A percentile compares a stretch with the other conserved stretches of the same genome.
Evolutionary conservation across 2,888 invertebrate species (phyloP).

Genomic region (Frankliniella fusca): DNA sequence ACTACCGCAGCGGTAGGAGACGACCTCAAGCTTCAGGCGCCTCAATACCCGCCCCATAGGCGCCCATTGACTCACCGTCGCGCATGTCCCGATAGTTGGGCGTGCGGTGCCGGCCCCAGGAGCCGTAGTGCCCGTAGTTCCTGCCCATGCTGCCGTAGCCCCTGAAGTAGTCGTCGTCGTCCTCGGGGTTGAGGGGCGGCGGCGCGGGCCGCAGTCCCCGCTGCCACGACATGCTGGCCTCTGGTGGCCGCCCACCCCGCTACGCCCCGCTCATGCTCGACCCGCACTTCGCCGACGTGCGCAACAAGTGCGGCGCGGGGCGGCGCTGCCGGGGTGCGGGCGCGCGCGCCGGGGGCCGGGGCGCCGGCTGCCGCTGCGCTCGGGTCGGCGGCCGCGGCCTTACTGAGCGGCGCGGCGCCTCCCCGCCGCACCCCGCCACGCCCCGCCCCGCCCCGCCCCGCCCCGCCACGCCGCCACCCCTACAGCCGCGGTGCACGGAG

Average conservation of each 20-base stretch:
- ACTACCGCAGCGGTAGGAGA: no score
- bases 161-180: conserved; percentile 17
- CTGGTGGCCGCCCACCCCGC: background rate
- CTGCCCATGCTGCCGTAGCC: conserved; percentile 23
- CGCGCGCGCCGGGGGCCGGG: conserved; percentile 49
- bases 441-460: background rate
- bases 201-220: conserved; percentile 51
- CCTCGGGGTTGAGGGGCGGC: conserved; percentile 44
- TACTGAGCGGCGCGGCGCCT: conserved; percentile 35
- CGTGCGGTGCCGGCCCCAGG: conserved; percentile 14
- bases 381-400: conserved; percentile 49
- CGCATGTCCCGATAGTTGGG: conserved; percentile 12
- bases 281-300: background rate
- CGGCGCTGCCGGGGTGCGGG: conserved; percentile 51
- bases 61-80: background rate
- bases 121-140: conserved; percentile 9
- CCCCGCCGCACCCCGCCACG: background rate
- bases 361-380: conserved; percentile 45
- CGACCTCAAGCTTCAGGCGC: no score
- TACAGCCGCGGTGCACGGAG: conserved; percentile 48
- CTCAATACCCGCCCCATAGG: no score
- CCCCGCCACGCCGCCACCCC: conserved; percentile 43
- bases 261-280: background rate
- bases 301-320: conserved; percentile 46
- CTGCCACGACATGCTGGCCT: conserved; percentile 37